These are phyloP conservation scores for Coelinius sp. DNA, from an alignment of 2,888 invertebrate genomes.

Conservation along the genomic window DNA sequence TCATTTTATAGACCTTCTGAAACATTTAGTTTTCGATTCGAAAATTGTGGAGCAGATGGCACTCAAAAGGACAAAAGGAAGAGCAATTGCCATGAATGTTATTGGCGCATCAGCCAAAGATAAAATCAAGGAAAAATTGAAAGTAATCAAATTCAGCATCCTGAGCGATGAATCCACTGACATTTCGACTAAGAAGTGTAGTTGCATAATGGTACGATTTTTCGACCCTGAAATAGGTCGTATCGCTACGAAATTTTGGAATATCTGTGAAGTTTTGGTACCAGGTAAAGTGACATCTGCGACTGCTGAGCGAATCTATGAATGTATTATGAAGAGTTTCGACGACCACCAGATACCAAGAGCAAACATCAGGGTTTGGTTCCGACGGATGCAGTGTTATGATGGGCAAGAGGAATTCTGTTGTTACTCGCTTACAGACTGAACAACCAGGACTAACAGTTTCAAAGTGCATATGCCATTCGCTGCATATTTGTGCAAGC, in stretches of 20 bases:
- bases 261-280: slow-evolving; percentile 47
- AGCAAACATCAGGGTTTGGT: slow-evolving; percentile 56
- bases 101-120: neutral
- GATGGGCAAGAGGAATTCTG: slow-evolving; percentile 58
- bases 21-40: slow-evolving; percentile 53
- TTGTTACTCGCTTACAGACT: slow-evolving; percentile 48
- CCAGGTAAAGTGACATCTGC: slow-evolving; percentile 39
- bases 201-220: slow-evolving; percentile 51
- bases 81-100: neutral
- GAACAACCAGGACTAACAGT: slow-evolving; percentile 46
- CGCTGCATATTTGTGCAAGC: slow-evolving; percentile 57
- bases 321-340: slow-evolving; percentile 40
- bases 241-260: slow-evolving; percentile 48
- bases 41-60: slow-evolving; percentile 49
- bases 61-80: slow-evolving; percentile 50
- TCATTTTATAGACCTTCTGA: slow-evolving; percentile 44
- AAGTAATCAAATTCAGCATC: slow-evolving; percentile 51
- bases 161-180: slow-evolving; percentile 56
- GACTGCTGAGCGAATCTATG: slow-evolving; percentile 42
- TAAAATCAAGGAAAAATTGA: slow-evolving; percentile 43
- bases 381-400: slow-evolving; percentile 51
- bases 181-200: slow-evolving; percentile 43
- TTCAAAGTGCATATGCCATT: slow-evolving; percentile 59
- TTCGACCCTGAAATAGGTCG: slow-evolving; percentile 42
- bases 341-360: slow-evolving; percentile 36